Base-by-base conservation (phyloP, 2,797 vertebrate genomes). In the Australoheros facetus region DNA sequence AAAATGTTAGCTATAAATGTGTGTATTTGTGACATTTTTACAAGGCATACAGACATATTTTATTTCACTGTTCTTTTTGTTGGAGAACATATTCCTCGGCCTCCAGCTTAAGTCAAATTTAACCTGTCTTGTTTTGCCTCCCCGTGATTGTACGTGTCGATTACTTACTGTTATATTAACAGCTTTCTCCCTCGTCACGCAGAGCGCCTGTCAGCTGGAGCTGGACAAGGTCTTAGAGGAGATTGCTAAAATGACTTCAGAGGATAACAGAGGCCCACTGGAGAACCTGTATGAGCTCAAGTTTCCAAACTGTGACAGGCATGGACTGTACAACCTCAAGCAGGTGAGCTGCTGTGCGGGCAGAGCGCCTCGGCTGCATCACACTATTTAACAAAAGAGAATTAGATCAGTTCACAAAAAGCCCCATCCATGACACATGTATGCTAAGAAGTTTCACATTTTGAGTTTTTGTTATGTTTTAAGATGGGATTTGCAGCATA, bases 291-390 rank as follows among this genome's bases (percentile, higher is more conserved):
- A 99, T 26, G 95, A 94, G 54, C 94, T 99, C 84, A 97, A 97
- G 60, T 98, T 99, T 86, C 98, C 98, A 80, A 99, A 99, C 95
- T 99, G 98, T 51, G 97, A 99, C 96, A 96, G 95, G 87, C 92
- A 95, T 0, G 97, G 98, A 82, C 93, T 96, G 69, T 99, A 98
- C 93, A 99, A 99, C 90, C 95, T 97, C 85, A 99, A 99, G 90
- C 98, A 99, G 97, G 98, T 97, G 88, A 91, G 91, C 7, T 30
- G 16, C 37, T 37, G 37, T 37, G 3, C 3, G 30, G 60, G 17
- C 21, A 26, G 4, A 28, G n/a, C 4, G 3, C 30, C 14, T 11
- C 3, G n/a, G 6, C 48, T 19, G 26, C 53, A 2, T 19, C 34
- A 45, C 42, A 6, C 14, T 26, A 1, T 21, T 57, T 45, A 39